These are phyloP conservation scores for Antidorcas marsupialis DNA, from an alignment of 2,113 vertebrate genomes.

Conservation along the genomic window DNA sequence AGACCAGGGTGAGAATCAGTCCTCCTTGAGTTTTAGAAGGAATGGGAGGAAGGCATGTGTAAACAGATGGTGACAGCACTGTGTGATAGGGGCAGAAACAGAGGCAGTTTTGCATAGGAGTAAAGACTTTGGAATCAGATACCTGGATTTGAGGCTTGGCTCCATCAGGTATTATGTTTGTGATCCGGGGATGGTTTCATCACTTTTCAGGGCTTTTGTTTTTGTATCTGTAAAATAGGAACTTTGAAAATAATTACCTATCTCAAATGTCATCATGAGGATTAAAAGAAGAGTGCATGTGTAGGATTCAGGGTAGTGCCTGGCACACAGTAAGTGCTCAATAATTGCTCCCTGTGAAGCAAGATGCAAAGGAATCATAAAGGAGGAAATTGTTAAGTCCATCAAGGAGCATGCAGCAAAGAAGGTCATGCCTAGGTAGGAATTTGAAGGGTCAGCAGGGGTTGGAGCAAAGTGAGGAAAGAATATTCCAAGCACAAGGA, in stretches of 20 bases:
- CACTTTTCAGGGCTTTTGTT: neutral
- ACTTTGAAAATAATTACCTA: neutral
- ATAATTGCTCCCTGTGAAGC: neutral
- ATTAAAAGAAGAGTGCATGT: neutral
- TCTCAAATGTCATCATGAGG: neutral
- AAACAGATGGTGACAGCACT: neutral
- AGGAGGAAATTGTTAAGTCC: neutral
- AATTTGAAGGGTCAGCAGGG: neutral
- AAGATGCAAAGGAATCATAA: neutral
- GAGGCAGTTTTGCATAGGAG: fast-evolving
- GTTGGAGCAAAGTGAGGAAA: neutral
- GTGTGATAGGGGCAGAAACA: neutral
- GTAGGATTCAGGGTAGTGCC: neutral
- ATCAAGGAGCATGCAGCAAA: neutral
- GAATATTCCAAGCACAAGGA: neutral
- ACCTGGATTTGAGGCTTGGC: neutral
- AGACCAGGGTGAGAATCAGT: neutral
- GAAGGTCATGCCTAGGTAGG: neutral
- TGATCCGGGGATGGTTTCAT: neutral
- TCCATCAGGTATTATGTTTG: neutral
- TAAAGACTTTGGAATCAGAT: neutral
- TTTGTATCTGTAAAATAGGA: neutral
- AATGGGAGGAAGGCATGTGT: neutral
- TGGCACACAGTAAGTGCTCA: neutral
- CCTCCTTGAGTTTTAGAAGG: neutral